A percentile compares a stretch with the other conserved stretches of the same genome.
Evolutionary conservation across 2,113 vertebrate genomes (phyloP).

Genomic region (Nycticorax nycticorax): DNA sequence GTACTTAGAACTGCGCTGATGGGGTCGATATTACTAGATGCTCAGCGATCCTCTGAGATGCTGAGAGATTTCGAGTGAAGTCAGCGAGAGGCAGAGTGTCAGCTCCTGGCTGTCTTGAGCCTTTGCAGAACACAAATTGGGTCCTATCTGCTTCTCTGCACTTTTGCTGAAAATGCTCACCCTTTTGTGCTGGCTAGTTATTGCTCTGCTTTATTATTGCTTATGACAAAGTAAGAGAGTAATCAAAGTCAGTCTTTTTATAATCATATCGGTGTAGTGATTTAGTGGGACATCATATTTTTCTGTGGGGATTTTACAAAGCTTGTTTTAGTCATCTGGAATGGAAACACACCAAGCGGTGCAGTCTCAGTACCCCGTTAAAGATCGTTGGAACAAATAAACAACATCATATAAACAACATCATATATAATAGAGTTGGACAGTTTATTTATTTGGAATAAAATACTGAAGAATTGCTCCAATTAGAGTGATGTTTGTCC

Average conservation of each 20-base stretch:
- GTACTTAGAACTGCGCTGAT: background rate
- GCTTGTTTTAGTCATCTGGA: constrained; percentile 21
- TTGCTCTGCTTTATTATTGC: background rate
- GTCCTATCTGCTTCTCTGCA: background rate
- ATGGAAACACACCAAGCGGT: background rate
- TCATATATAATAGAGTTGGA: background rate
- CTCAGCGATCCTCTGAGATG: background rate
- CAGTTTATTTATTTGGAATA: constrained; percentile 26
- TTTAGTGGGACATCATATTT: background rate
- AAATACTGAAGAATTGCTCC: constrained; percentile 2
- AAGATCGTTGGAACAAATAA: background rate
- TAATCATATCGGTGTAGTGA: background rate
- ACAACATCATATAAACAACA: background rate
- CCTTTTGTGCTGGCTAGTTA: background rate
- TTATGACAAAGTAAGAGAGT: constrained; percentile 4
- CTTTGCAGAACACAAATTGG: constrained; percentile 17
- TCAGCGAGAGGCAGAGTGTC: background rate
- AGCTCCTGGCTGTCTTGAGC: background rate
- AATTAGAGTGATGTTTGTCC: constrained; percentile 35
- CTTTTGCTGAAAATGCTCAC: background rate
- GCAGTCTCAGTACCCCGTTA: background rate
- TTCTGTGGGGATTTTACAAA: background rate
- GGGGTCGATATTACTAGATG: background rate
- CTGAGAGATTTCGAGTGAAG: background rate
- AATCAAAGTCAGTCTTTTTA: constrained; percentile 1